Conservation (phyloP, 2,797 vertebrate species). For the Pangasius sanitwongsei region DNA sequence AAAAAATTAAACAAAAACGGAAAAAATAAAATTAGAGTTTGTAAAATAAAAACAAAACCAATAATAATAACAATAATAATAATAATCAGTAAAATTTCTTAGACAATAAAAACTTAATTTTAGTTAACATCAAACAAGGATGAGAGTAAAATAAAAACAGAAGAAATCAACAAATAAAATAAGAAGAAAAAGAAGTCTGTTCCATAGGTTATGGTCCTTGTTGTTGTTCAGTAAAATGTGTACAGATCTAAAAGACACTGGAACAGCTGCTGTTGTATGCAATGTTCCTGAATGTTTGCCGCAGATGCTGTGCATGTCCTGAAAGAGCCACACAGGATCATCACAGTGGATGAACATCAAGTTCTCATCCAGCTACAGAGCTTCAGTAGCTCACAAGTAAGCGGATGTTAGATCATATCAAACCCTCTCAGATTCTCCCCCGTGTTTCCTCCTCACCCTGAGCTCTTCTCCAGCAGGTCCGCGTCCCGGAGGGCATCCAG, state of each 20-base stretch:
- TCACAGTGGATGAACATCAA: slow-evolving; percentile 55
- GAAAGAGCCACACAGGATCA: slow-evolving; percentile 51
- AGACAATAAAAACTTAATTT: not conserved
- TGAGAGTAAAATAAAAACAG: not conserved
- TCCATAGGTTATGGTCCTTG: not conserved
- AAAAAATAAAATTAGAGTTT: not conserved
- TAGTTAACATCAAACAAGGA: not conserved
- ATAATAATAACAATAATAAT: not conserved
- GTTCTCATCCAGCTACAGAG: slow-evolving; percentile 58
- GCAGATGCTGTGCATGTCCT: slow-evolving; percentile 60
- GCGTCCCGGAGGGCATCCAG: slow-evolving; percentile 57
- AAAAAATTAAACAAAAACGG: too few relatives aligned
- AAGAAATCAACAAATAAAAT: not conserved
- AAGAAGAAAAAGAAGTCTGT: not conserved
- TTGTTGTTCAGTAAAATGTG: not conserved
- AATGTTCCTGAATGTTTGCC: not conserved
- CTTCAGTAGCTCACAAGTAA: slow-evolving; percentile 54
- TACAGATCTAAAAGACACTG: not conserved
- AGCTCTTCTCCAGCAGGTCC: slow-evolving; percentile 32
- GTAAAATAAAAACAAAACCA: not conserved
- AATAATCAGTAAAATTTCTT: not conserved
- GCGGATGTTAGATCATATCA: not conserved
- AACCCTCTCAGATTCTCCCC: not conserved
- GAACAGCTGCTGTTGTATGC: not conserved
- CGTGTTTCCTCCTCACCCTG: slow-evolving; percentile 7